Base-by-base conservation (phyloP, 2,888 invertebrate species). In the Spicauda simplicius region DNA sequence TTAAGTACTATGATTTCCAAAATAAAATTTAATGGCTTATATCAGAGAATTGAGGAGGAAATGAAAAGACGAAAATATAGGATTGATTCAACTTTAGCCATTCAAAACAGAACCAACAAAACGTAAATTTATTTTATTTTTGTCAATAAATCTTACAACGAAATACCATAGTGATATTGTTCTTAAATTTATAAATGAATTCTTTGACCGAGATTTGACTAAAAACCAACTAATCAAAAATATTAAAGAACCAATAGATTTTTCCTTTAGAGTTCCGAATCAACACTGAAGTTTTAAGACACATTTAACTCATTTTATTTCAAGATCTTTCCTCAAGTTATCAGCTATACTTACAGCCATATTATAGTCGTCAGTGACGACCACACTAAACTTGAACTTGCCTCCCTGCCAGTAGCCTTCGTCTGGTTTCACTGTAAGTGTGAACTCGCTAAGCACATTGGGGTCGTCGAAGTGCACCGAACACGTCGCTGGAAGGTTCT, bases 321-420 rank as follows among this genome's bases (percentile, higher is more conserved):
- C 18, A 18, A 50, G 3, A 50, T 18, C 18, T 50, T 18, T 50
- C 14, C 7, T 50, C 3, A 18, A 37, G 2, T 16, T 37, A 30
- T 57, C 18, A 37, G n/a, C 0, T 48, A 58, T 80, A 95, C 96
- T 95, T 94, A 98, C 98, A 87, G 97, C 97, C 96, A 98, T 98
- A 90, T 99, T 99, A 94, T 99, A 99, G 75, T 98, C 98, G 82
- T 98, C 98, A 25, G 98, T 97, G 69, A 99, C 97, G 80, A 94
- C 94, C 75, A 99, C 95, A 81, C 95, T 95, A 89, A 99, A 99
- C 83, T 95, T 94, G 90, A 98, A 99, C 75, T 94, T 95, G 45
- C 99, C 99, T 66, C 97, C 97, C 79, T 94, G 94, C 98, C 98
- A 99, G 82, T 96, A 96, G 0, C 98, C 98, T 88, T 98, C 97